Evolutionary conservation across 2,888 invertebrate genomes (phyloP).

Genomic region (Toxonevra muliebris): DNA sequence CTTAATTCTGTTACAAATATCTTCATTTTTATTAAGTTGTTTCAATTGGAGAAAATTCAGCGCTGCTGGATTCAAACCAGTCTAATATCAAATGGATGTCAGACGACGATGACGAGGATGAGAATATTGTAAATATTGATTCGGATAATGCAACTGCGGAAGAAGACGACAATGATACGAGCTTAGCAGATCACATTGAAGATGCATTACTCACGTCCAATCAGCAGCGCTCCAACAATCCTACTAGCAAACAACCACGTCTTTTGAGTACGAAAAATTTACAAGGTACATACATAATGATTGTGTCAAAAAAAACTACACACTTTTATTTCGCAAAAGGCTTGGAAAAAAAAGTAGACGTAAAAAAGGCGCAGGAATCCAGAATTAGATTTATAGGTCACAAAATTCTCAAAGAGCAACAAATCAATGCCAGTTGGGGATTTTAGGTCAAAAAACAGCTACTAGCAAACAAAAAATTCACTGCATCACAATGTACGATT

Average conservation of each 20-base stretch:
- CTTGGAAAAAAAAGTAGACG: too few relatives aligned
- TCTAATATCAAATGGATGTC: constrained; percentile 46
- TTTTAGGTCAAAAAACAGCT: too few relatives aligned
- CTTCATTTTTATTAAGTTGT: constrained; percentile 35
- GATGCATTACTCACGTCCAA: constrained; percentile 34
- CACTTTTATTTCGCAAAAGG: too few relatives aligned
- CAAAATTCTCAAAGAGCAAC: too few relatives aligned
- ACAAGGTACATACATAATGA: constrained; percentile 17
- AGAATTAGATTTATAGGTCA: too few relatives aligned
- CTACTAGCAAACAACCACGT: constrained; percentile 34
- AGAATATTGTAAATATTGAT: constrained; percentile 38
- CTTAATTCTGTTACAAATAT: neutral
- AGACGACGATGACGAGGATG: constrained; percentile 42
- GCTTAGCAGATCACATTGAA: constrained; percentile 41
- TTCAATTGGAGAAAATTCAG: constrained; percentile 38
- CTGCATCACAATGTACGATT: too few relatives aligned
- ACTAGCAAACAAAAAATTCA: too few relatives aligned
- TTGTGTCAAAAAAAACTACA: too few relatives aligned
- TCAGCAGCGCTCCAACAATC: constrained; percentile 34
- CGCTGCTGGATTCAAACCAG: constrained; percentile 37
- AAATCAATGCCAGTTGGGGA: too few relatives aligned
- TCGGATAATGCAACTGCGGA: constrained; percentile 35
- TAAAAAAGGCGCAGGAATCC: too few relatives aligned
- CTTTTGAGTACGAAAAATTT: constrained; percentile 28
- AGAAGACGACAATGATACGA: constrained; percentile 36